These are phyloP conservation scores for Gila orcuttii DNA, from an alignment of 2,113 vertebrate genomes.

Conservation along the genomic window DNA sequence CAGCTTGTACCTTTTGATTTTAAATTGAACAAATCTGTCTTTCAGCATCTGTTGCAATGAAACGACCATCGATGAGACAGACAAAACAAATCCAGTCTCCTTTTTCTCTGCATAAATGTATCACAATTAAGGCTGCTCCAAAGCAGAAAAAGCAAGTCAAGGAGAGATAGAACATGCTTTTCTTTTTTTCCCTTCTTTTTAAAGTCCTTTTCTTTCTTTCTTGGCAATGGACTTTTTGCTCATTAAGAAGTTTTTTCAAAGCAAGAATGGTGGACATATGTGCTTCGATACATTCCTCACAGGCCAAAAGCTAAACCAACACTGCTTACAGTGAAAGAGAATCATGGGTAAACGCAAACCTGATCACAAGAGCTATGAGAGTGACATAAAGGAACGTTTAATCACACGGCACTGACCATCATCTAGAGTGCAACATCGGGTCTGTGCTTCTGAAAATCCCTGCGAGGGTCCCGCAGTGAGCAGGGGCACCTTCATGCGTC, in stretches of 20 bases:
- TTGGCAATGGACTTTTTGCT: constrained; percentile 62
- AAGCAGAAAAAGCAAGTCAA: constrained; percentile 54
- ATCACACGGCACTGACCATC: constrained; percentile 34
- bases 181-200: background rate
- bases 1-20: constrained; percentile 50
- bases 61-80: background rate
- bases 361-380: constrained; percentile 5
- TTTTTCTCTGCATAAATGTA: constrained; percentile 54
- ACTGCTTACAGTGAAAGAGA: background rate
- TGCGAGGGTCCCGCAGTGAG: constrained; percentile 48
- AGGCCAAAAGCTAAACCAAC: constrained; percentile 19
- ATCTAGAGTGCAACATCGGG: background rate
- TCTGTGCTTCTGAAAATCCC: constrained; percentile 62
- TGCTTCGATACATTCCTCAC: constrained; percentile 20
- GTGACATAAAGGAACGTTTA: constrained; percentile 6
- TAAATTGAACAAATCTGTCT: constrained; percentile 58
- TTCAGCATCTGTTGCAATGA: constrained; percentile 47
- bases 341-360: background rate
- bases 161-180: constrained; percentile 34
- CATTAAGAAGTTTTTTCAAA: constrained; percentile 62
- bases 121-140: constrained; percentile 60
- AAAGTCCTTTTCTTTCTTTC: constrained; percentile 36
- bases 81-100: constrained; percentile 33
- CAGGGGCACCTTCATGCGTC: constrained; percentile 68
- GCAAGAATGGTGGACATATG: constrained; percentile 68